Percentiles rank a stretch among this genome's conserved stretches.
phyloP scores from a whole-genome alignment of 2,888 invertebrate species.

The Thereva nobilitata region DNA sequence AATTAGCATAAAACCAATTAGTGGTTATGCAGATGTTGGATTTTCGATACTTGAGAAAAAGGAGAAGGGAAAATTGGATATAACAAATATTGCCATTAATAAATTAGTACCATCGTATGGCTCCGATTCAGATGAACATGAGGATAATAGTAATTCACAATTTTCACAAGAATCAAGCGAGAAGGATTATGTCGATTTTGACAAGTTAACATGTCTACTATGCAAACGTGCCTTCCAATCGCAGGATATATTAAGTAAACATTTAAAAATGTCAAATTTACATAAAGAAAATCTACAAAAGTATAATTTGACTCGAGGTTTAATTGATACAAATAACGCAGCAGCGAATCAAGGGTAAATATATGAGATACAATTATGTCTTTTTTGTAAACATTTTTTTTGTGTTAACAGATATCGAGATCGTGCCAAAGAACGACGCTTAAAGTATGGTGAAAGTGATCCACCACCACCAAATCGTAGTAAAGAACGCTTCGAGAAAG shows the following conservation, averaged over 20 bases:
- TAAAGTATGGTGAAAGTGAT: slow-evolving; percentile 90
- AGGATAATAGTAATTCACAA: slow-evolving; percentile 42
- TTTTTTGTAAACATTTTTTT: slow-evolving; percentile 2
- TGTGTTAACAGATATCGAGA: slow-evolving; percentile 72
- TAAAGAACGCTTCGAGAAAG: slow-evolving; percentile 73
- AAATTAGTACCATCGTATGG: slow-evolving; percentile 78
- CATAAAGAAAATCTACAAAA: slow-evolving; percentile 84
- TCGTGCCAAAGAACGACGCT: slow-evolving; percentile 91
- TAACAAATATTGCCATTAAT: slow-evolving; percentile 50
- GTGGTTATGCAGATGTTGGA: slow-evolving; percentile 87
- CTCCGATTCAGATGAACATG: slow-evolving; percentile 65
- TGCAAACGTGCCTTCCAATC: slow-evolving; percentile 95
- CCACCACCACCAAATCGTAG: slow-evolving; percentile 73
- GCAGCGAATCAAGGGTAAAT: slow-evolving; percentile 35
- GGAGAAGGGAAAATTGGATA: slow-evolving; percentile 56
- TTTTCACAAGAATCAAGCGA: slow-evolving; percentile 64
- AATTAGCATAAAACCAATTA: slow-evolving; percentile 29
- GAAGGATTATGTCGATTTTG: slow-evolving; percentile 83
- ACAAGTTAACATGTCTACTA: slow-evolving; percentile 87
- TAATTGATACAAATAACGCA: slow-evolving; percentile 39
- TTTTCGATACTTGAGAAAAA: slow-evolving; percentile 88
- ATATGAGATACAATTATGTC: background rate
- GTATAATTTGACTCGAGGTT: slow-evolving; percentile 55
- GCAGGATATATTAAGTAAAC: slow-evolving; percentile 84
- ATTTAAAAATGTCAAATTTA: slow-evolving; percentile 89